Conservation (phyloP, 2,113 vertebrate genomes). For the Peromyscus californicus region DNA sequence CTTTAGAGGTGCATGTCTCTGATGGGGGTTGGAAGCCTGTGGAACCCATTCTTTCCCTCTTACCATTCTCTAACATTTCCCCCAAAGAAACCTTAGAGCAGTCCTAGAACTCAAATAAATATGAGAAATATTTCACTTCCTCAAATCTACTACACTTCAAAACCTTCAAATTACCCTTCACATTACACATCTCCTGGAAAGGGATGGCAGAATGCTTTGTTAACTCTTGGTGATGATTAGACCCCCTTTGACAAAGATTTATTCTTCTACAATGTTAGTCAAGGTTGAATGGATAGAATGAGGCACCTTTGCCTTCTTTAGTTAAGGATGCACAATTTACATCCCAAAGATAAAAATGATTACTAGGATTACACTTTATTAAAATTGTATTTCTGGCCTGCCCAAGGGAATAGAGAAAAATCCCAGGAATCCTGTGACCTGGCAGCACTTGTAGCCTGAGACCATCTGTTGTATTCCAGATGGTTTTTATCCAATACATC, state of each 20-base stretch:
- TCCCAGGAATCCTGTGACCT: constrained; percentile 57
- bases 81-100: neutral
- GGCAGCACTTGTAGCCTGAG: neutral
- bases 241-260: neutral
- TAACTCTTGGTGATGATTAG: neutral
- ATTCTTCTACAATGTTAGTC: constrained; percentile 18
- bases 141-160: neutral
- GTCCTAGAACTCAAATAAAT: neutral
- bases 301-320: constrained; percentile 18
- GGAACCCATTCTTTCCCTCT: neutral
- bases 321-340: constrained; percentile 30
- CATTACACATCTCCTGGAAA: neutral
- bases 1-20: neutral
- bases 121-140: neutral
- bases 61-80: neutral
- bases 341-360: constrained; percentile 39
- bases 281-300: neutral
- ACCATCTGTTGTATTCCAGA: constrained; percentile 50
- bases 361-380: constrained; percentile 7
- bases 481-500: constrained; percentile 43
- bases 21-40: neutral
- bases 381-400: constrained; percentile 40
- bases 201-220: neutral
- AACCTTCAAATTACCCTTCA: constrained; percentile 1
- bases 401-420: constrained; percentile 45